phyloP scores from a whole-genome alignment of 2,888 invertebrate genomes.

The Drosophila falleni region DNA sequence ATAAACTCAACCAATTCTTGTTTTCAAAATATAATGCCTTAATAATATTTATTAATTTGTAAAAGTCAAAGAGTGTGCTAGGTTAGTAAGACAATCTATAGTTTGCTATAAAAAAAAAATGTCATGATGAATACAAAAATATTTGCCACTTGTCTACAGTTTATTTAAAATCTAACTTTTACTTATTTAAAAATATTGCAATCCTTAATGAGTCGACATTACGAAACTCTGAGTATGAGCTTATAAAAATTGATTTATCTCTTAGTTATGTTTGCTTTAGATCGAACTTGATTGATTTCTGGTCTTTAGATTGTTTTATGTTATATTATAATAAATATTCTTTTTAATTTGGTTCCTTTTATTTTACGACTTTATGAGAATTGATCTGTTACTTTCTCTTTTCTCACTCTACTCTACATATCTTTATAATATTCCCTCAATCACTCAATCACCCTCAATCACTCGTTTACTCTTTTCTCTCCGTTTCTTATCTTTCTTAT shows the following conservation, averaged over 20 bases:
- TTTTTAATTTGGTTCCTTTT: not conserved
- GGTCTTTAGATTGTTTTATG: not conserved
- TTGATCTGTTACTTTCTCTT: not conserved
- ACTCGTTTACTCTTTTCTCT: not conserved
- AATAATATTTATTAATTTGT: not conserved
- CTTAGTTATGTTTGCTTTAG: not conserved
- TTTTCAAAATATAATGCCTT: not conserved
- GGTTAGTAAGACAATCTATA: not conserved
- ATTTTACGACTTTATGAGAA: not conserved
- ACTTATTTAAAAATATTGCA: not conserved
- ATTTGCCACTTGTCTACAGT: not conserved
- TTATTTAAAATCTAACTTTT: not conserved
- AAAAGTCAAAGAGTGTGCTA: not conserved
- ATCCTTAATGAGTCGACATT: not conserved
- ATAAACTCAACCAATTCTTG: no score
- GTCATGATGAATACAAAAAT: not conserved
- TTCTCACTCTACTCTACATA: not conserved
- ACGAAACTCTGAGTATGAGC: not conserved
- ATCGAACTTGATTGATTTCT: not conserved
- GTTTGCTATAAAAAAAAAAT: not conserved
- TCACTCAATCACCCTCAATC: no score
- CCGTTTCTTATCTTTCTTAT: not conserved
- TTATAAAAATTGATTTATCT: no score
- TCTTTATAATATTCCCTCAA: no score
- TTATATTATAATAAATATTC: not conserved